Percentiles rank a stretch among this genome's conserved stretches.
These are phyloP conservation scores for Amblyornis subalaris DNA, from an alignment of 2,113 vertebrate genomes.

Conservation along the genomic window DNA sequence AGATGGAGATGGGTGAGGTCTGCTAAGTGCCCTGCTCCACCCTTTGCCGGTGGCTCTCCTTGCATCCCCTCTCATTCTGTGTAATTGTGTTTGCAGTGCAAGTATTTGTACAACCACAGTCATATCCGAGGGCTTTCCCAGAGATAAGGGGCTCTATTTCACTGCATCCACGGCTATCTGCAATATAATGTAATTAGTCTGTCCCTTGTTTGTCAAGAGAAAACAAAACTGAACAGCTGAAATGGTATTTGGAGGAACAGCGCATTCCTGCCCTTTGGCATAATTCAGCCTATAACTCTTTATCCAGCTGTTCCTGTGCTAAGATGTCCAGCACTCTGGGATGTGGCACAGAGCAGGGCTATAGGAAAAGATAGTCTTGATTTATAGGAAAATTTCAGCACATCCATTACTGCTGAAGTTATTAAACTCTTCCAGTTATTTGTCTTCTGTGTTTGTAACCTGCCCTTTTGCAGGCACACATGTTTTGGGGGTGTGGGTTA, in stretches of 20 bases:
- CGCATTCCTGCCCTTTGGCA: neutral
- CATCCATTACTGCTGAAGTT: neutral
- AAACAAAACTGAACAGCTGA: slow-evolving; percentile 16
- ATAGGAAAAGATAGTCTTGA: neutral
- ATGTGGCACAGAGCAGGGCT: neutral
- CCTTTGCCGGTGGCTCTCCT: neutral
- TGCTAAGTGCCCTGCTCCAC: neutral
- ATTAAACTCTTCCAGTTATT: neutral
- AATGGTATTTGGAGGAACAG: neutral
- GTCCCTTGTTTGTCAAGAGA: slow-evolving; percentile 14
- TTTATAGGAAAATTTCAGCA: neutral
- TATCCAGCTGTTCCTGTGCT: neutral
- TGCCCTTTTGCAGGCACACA: neutral
- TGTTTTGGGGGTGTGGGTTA: fast-evolving
- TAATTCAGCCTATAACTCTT: neutral
- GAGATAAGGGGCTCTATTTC: slow-evolving; percentile 6
- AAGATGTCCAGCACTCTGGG: neutral
- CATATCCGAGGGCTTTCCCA: neutral
- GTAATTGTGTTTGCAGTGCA: neutral
- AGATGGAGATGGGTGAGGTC: neutral
- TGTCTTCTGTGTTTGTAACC: neutral
- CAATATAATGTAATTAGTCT: neutral
- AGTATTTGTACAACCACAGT: slow-evolving; percentile 2
- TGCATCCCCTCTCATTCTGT: neutral
- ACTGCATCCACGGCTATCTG: neutral